Evolutionary conservation across 2,797 vertebrate species (phyloP).

Genomic region (Luscinia luscinia): DNA sequence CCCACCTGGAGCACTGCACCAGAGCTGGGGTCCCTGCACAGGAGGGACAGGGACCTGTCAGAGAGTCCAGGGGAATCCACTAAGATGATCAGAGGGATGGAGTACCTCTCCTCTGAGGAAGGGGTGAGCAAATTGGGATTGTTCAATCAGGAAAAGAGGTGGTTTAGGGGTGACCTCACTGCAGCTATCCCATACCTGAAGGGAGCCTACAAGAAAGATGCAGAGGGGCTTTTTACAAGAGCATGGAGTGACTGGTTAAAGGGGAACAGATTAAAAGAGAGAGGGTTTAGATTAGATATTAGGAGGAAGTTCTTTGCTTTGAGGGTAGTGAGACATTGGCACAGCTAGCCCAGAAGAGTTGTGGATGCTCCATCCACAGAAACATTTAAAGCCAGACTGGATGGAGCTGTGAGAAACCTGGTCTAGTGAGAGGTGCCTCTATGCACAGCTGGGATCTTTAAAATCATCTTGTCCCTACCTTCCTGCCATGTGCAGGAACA

Average conservation of each 20-base stretch:
- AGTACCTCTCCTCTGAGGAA: neutral
- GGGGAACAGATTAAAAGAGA: neutral
- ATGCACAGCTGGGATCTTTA: neutral
- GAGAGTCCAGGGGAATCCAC: neutral
- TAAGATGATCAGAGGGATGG: neutral
- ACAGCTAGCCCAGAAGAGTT: neutral
- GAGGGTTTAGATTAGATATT: neutral
- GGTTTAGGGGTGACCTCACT: neutral
- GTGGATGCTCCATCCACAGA: fast-evolving
- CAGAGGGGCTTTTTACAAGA: neutral
- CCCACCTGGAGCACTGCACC: neutral
- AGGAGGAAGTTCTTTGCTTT: neutral
- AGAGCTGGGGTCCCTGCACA: too few relatives aligned
- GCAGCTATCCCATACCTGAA: neutral
- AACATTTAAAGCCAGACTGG: neutral
- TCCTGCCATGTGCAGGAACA: neutral
- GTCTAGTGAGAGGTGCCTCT: neutral
- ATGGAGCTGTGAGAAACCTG: neutral
- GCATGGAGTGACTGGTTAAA: neutral
- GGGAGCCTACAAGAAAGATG: neutral
- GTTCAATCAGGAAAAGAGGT: neutral
- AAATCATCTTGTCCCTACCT: neutral
- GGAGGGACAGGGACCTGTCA: fast-evolving
- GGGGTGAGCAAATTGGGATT: neutral
- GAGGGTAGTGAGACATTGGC: neutral